Base-by-base conservation (phyloP, 2,113 vertebrate genomes). In the Mionectes macconnelli region DNA sequence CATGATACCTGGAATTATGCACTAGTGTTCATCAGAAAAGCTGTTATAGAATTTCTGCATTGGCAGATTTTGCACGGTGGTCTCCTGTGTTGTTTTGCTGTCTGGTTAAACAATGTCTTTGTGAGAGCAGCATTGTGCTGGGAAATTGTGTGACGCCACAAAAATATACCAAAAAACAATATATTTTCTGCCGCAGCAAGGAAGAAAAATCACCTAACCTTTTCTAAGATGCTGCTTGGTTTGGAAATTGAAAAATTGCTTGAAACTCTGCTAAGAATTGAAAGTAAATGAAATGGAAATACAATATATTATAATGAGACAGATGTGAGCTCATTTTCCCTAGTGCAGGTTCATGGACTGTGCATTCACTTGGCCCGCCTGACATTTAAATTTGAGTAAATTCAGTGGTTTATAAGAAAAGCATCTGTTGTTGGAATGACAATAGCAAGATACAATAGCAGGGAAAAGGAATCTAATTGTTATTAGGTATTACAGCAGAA, bases 321-420 rank as follows among this genome's bases (percentile, higher is more conserved):
- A 98, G 93, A 98, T 98, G 94, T 94, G 83, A 93, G 73, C 85
- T 96, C 78, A 53, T 97, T 96, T 91, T 86, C 90, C 66, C 59
- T 64, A 57, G 87, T 39, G 72, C 89, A 81, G 77, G 91, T 94
- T 97, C 93, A 90, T 64, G 82, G 94, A 67, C 87, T 82, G 81
- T 86, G 94, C 96, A 75, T 96, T 97, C 87, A 57, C 86, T 96
- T 93, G 89, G 83, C 86, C 96, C 1, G 44, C 83, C 75, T 98
- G 94, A 96, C 93, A 97, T 98, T 97, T 98, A 96, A 93, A 95
- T 97, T 93, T 96, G 91, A 81, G 95, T 96, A 97, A 98, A 94
- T 96, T 96, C 96, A 96, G 56, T 96, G 91, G 96, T 94, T 97
- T 98, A 93, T 95, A 97, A 97, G 90, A 89, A 97, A 96, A 97